These are phyloP conservation scores for Epinotia brunnichana DNA, from an alignment of 2,888 invertebrate species.

Conservation along the genomic window DNA sequence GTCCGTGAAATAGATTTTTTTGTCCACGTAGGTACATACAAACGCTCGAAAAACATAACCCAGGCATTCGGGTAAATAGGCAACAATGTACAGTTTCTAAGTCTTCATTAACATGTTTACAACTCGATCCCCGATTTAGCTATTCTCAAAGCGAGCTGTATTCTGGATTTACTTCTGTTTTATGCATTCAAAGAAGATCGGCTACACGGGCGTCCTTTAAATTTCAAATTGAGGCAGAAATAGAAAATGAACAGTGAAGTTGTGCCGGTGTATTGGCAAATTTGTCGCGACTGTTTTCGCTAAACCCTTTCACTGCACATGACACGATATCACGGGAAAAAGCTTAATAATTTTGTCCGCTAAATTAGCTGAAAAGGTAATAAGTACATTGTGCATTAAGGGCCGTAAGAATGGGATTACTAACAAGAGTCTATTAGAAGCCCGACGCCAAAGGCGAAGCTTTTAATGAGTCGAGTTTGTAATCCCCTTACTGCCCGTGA, in stretches of 20 bases:
- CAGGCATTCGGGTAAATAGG: no score
- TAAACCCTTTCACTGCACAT: not conserved
- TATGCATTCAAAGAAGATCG: constrained; percentile 52
- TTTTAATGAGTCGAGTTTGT: no score
- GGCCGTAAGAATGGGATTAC: no score
- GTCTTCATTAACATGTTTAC: not conserved
- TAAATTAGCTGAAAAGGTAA: no score
- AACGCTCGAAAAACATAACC: no score
- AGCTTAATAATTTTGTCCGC: no score
- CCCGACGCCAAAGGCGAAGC: no score
- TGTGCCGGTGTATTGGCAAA: constrained; percentile 22
- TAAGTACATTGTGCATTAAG: no score
- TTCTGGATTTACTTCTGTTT: constrained; percentile 50
- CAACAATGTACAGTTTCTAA: not conserved
- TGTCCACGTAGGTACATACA: no score
- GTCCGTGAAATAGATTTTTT: no score
- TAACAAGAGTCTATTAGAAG: no score
- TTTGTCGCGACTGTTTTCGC: not conserved
- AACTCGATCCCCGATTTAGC: constrained; percentile 17
- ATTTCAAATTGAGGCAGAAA: constrained; percentile 48
- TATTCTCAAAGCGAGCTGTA: constrained; percentile 44
- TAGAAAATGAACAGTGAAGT: constrained; percentile 42
- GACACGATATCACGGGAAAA: not conserved
- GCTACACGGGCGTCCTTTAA: constrained; percentile 47
- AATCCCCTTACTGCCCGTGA: no score